These are phyloP conservation scores for Zosterops pallidus DNA, from an alignment of 2,113 vertebrate genomes.

Conservation along the genomic window DNA sequence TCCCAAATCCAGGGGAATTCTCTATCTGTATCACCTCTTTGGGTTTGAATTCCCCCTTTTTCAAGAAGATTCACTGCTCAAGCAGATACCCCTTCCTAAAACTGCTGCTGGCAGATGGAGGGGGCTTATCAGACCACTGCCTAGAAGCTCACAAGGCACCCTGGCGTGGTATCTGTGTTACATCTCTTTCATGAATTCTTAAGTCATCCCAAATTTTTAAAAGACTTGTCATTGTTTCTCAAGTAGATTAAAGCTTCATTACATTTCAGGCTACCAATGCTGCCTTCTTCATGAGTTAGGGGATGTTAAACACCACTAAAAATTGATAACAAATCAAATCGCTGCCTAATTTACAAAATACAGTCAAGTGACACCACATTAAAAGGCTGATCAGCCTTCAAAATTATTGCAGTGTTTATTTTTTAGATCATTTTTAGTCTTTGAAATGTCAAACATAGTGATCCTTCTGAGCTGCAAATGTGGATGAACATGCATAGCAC, in stretches of 20 bases:
- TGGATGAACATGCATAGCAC: slow-evolving; percentile 28
- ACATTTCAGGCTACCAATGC: slow-evolving; percentile 30
- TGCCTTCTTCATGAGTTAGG: slow-evolving; percentile 41
- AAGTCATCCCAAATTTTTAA: slow-evolving; percentile 45
- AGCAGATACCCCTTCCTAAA: neutral
- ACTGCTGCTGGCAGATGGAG: neutral
- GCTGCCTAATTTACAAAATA: slow-evolving; percentile 68
- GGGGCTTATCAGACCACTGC: neutral
- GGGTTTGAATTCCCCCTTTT: neutral
- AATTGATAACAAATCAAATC: slow-evolving; percentile 70
- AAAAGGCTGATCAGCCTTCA: slow-evolving; percentile 75
- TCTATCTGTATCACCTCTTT: neutral
- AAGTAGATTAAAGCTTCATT: slow-evolving; percentile 61
- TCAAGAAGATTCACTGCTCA: neutral
- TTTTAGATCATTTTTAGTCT: slow-evolving; percentile 71
- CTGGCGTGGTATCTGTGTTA: neutral
- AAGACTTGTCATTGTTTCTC: slow-evolving; percentile 62
- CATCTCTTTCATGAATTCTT: slow-evolving; percentile 43
- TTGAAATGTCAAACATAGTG: slow-evolving; percentile 72
- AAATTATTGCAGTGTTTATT: slow-evolving; percentile 70
- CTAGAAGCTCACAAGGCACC: neutral
- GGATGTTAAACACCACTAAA: slow-evolving; percentile 67
- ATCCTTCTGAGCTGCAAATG: slow-evolving; percentile 54
- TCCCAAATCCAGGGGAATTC: neutral
- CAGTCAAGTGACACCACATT: slow-evolving; percentile 63